Conservation (phyloP, 2,888 invertebrate species). For the Clivina fossor region DNA sequence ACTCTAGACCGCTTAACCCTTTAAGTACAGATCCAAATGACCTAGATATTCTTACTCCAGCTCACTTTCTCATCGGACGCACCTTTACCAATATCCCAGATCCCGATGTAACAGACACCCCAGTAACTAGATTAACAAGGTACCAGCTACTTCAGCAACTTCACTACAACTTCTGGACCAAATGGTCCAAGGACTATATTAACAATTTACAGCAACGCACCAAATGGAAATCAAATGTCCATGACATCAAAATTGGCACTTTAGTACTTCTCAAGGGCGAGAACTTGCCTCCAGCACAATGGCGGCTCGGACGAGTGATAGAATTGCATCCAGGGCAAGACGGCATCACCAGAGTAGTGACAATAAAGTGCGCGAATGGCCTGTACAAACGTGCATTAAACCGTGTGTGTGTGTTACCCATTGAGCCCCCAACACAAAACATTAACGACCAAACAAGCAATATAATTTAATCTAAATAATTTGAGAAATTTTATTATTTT, state of each 20-base stretch:
- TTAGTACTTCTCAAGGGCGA: conserved; percentile 5
- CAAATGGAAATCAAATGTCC: conserved; percentile 2
- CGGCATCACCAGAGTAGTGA: neutral
- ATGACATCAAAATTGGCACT: conserved; percentile 1
- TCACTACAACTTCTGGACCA: neutral
- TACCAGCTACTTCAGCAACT: neutral
- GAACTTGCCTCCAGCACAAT: neutral
- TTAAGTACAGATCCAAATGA: neutral
- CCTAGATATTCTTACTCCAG: neutral
- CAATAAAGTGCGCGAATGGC: conserved; percentile 1
- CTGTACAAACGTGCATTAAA: neutral
- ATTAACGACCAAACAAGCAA: too few relatives aligned
- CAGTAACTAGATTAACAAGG: neutral
- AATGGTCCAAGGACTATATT: conserved; percentile 2
- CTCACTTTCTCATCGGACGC: conserved; percentile 8
- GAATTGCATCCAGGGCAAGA: neutral
- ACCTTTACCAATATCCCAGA: neutral
- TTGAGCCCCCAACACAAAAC: too few relatives aligned
- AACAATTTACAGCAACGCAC: neutral
- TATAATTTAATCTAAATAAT: too few relatives aligned
- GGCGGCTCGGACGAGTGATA: neutral
- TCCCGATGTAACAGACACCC: neutral
- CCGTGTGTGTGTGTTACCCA: neutral
- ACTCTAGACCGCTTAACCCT: conserved; percentile 3
- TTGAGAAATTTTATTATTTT: too few relatives aligned